Base-by-base conservation (phyloP, 2,113 vertebrate genomes). In the Paracanthobrama guichenoti region DNA sequence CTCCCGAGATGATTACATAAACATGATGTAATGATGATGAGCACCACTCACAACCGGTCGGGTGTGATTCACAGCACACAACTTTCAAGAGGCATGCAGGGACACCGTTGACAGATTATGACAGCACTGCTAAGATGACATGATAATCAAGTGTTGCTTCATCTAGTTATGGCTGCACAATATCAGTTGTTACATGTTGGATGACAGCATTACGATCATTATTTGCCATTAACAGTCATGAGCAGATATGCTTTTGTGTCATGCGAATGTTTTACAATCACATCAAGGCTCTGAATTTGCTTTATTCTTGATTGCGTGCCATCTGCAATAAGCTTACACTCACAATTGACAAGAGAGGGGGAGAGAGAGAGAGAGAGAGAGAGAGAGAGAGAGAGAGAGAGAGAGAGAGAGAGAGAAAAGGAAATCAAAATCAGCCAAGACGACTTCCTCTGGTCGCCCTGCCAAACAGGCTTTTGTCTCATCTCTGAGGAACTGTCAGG, bases 401-500 rank as follows among this genome's bases (percentile, higher is more conserved):
- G 48, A 48, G 46, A 48, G 20, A 4, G 28, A 3, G n/a, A 57
- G 3, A 73, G 59, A 66, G 81, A 16, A 53, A 42, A 85, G 60
- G 85, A 80, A 86, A 74, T 59, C 57, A 28, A 81, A 81, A 78
- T 67, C 69, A 82, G 71, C 85, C 44, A 71, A 55, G 28, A 57
- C 46, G 44, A 85, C 75, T 81, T 78, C 74, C 78, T 79, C 81
- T 69, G 75, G 84, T 85, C 76, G 71, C 81, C 84, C 71, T 76
- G 74, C 71, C 79, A 79, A 85, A 73, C 66, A 75, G 80, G 82
- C 80, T 83, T 48, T 75, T 81, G 78, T 85, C 83, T 85, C 78
- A 87, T 87, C 84, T 88, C 81, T 79, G 79, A 86, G 83, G 82
- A 76, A 84, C 86, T 88, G 82, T 87, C 86, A 87, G 79, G 85